Evolutionary conservation across 2,888 invertebrate genomes (phyloP).

Genomic region (Lordiphosa fenestrarum): DNA sequence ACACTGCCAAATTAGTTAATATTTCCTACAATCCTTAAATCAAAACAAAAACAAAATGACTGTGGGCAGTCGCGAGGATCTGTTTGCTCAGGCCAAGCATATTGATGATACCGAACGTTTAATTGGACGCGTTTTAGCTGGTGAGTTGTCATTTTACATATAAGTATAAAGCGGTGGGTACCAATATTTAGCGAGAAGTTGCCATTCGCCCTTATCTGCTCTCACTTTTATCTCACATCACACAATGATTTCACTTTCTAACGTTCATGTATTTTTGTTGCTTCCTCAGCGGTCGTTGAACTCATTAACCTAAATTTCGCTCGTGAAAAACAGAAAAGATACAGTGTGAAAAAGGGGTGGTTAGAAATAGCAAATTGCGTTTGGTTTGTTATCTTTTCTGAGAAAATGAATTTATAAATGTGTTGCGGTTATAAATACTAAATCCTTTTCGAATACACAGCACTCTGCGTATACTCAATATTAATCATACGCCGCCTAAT

Average conservation of each 20-base stretch:
- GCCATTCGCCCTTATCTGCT: constrained; percentile 2
- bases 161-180: too few species aligned
- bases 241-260: constrained; percentile 47
- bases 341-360: not conserved
- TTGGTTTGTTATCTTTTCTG: constrained; percentile 23
- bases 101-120: constrained; percentile 79
- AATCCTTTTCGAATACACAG: too few species aligned
- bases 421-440: too few species aligned
- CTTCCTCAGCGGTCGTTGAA: constrained; percentile 71
- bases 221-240: constrained; percentile 6
- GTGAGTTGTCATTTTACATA: constrained; percentile 46
- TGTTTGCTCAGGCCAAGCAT: constrained; percentile 77
- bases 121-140: constrained; percentile 79
- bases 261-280: constrained; percentile 31
- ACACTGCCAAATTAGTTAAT: constrained; percentile 7
- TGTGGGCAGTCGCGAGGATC: constrained; percentile 79
- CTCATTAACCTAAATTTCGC: constrained; percentile 74
- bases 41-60: constrained; percentile 68
- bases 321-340: constrained; percentile 30
- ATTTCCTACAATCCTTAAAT: constrained; percentile 3
- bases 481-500: constrained; percentile 43
- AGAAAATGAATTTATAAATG: constrained; percentile 9
- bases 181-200: too few species aligned
- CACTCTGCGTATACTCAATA: constrained; percentile 39
- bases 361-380: constrained; percentile 13